Conservation (phyloP, 2,888 invertebrate genomes). For the Sphaerophoria taeniata region DNA sequence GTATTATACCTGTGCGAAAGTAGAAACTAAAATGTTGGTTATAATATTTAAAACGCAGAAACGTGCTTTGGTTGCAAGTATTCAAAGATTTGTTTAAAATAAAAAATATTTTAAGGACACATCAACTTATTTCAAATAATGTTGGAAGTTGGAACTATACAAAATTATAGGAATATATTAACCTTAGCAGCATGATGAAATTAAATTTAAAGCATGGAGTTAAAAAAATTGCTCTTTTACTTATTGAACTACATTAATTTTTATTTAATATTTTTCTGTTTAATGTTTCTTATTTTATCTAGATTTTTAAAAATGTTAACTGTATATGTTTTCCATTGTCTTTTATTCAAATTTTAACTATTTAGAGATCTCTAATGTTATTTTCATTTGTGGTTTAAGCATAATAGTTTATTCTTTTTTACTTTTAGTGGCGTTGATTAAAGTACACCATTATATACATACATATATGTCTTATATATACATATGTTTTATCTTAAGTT, state of each 20-base stretch:
- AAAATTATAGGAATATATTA: no score
- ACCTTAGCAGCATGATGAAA: neutral
- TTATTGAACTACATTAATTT: slow-evolving; percentile 59
- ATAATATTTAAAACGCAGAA: no score
- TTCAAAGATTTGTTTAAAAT: no score
- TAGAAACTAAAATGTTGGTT: no score
- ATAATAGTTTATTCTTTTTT: slow-evolving; percentile 60
- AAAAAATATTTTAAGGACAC: no score
- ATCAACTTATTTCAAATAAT: neutral
- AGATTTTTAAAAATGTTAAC: slow-evolving; percentile 77
- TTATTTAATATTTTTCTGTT: slow-evolving; percentile 55
- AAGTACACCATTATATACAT: slow-evolving; percentile 30
- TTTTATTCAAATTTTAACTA: slow-evolving; percentile 58
- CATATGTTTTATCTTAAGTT: neutral
- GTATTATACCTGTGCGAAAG: no score
- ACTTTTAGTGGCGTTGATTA: slow-evolving; percentile 43
- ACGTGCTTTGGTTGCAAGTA: no score
- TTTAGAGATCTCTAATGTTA: slow-evolving; percentile 58
- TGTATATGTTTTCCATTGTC: slow-evolving; percentile 68
- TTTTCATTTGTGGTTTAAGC: slow-evolving; percentile 63
- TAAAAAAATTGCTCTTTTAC: slow-evolving; percentile 34
- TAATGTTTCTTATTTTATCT: slow-evolving; percentile 76
- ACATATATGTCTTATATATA: slow-evolving; percentile 25
- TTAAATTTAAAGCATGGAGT: slow-evolving; percentile 21
- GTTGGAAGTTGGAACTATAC: no score